A percentile compares a stretch with the other conserved stretches of the same genome.
Evolutionary conservation across 1,140 invertebrate species (phyloP).

Genomic region (Triops cancriformis): DNA sequence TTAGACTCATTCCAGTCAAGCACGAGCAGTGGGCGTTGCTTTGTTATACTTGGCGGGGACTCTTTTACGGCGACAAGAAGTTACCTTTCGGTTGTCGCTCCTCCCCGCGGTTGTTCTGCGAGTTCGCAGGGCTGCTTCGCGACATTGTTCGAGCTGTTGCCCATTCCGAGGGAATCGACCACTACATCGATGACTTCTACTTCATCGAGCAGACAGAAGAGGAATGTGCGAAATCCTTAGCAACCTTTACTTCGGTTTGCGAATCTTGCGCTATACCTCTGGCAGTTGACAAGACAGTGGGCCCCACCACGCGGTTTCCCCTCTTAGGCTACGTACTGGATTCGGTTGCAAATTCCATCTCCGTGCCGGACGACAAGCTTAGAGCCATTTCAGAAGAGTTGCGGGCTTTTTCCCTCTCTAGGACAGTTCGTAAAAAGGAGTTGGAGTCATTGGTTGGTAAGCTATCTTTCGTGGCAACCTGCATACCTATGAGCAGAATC

Average conservation of each 20-base stretch:
- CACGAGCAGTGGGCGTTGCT: neutral
- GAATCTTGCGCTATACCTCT: neutral
- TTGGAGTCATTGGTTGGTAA: neutral
- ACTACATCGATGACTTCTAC: slow-evolving; percentile 14
- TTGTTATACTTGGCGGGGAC: neutral
- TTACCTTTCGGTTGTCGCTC: slow-evolving; percentile 11
- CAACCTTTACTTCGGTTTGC: neutral
- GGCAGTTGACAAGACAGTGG: neutral
- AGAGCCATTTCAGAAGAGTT: neutral
- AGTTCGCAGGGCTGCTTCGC: neutral
- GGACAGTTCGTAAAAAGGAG: neutral
- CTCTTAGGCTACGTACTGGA: neutral
- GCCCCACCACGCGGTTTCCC: neutral
- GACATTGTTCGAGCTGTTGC: neutral
- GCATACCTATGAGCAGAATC: slow-evolving; percentile 2
- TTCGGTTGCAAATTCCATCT: neutral
- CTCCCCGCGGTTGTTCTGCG: neutral
- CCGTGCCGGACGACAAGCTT: neutral
- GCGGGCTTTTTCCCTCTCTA: neutral
- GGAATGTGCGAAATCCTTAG: neutral
- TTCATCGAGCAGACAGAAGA: neutral
- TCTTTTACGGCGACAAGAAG: neutral
- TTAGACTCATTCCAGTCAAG: neutral
- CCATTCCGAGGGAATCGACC: neutral
- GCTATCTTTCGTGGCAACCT: neutral